phyloP scores from a whole-genome alignment of 2,888 invertebrate genomes.

The Leucania comma region DNA sequence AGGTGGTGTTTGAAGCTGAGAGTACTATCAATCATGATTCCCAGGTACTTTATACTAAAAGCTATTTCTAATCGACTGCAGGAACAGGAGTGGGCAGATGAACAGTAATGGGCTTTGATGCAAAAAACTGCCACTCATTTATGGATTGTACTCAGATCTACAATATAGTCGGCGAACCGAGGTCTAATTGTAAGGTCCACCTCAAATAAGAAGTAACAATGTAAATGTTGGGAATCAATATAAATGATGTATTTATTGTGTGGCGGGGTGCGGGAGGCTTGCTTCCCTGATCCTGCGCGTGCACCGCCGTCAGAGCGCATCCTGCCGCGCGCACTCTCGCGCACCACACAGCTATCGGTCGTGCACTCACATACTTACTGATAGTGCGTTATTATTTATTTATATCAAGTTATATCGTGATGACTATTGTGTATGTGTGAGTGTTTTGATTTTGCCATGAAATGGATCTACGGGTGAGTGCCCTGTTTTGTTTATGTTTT shows the following conservation, averaged over 20 bases:
- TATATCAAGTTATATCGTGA: slow-evolving; percentile 63
- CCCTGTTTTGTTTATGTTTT: slow-evolving; percentile 5
- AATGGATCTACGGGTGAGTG: neutral
- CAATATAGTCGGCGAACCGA: slow-evolving; percentile 3
- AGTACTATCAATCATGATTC: no score
- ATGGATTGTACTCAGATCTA: slow-evolving; percentile 8
- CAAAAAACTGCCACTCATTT: slow-evolving; percentile 18
- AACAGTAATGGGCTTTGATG: no score
- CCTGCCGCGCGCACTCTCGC: slow-evolving; percentile 67
- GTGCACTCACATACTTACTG: slow-evolving; percentile 50
- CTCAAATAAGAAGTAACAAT: slow-evolving; percentile 17
- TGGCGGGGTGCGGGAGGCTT: slow-evolving; percentile 51
- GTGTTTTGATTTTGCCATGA: slow-evolving; percentile 46
- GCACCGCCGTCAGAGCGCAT: slow-evolving; percentile 64
- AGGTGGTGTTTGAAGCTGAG: no score
- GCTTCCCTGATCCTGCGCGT: slow-evolving; percentile 59
- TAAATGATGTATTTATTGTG: slow-evolving; percentile 49
- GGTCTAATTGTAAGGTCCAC: slow-evolving; percentile 16
- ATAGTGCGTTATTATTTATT: slow-evolving; percentile 59
- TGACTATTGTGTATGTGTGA: slow-evolving; percentile 75
- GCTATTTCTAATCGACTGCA: no score
- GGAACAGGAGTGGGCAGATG: no score
- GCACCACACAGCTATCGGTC: slow-evolving; percentile 56
- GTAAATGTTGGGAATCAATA: slow-evolving; percentile 41
- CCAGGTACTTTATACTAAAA: no score